Conservation (phyloP, 1,140 invertebrate species). For the Gryon sp. region DNA sequence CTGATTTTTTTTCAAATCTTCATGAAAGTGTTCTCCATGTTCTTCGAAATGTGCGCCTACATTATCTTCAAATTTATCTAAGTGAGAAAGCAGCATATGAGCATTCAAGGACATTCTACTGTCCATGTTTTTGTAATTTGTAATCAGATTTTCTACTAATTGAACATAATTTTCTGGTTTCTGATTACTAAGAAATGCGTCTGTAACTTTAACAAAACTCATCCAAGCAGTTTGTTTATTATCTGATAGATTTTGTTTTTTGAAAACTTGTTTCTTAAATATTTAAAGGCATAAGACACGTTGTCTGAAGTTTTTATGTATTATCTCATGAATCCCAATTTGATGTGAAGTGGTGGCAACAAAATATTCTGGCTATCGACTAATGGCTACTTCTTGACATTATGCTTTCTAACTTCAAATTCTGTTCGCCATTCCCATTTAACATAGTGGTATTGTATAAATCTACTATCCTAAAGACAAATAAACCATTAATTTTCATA, state of each 20-base stretch:
- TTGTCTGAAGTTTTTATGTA: too few relatives aligned
- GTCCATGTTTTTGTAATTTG: conserved; percentile 64
- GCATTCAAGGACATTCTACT: conserved; percentile 72
- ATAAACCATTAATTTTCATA: too few relatives aligned
- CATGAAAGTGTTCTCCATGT: conserved; percentile 70
- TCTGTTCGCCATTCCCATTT: neutral
- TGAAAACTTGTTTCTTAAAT: neutral
- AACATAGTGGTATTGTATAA: neutral
- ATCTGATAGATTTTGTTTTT: conserved; percentile 29
- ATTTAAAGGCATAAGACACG: neutral
- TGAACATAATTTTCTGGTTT: conserved; percentile 4
- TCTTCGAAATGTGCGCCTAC: conserved; percentile 67
- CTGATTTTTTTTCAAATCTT: conserved; percentile 71
- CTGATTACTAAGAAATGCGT: conserved; percentile 13
- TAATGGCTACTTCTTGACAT: too few relatives aligned
- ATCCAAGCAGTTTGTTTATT: conserved; percentile 37
- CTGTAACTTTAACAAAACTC: conserved; percentile 13
- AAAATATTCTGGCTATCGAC: too few relatives aligned
- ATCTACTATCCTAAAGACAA: too few relatives aligned
- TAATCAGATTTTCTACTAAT: conserved; percentile 23
- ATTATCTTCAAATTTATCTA: conserved; percentile 71
- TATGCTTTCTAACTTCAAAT: neutral
- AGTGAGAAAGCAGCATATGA: conserved; percentile 71
- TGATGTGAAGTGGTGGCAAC: too few relatives aligned
- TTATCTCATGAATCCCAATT: too few relatives aligned